Evolutionary conservation across 2,113 vertebrate genomes (phyloP).

Genomic region (Dinomys branickii): DNA sequence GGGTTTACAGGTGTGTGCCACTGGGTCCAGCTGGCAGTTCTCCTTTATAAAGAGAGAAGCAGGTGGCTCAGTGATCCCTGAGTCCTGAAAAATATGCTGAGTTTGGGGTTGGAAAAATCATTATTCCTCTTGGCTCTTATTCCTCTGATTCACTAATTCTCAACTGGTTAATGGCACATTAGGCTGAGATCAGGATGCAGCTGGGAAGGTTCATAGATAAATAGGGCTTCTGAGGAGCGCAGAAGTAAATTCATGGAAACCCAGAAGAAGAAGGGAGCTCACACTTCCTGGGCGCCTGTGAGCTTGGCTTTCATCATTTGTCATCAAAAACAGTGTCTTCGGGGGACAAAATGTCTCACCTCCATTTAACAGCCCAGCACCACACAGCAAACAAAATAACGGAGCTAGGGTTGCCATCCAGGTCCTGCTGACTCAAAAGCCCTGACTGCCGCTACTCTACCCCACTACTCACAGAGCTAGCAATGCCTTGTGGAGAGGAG

Average conservation of each 20-base stretch:
- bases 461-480: background rate
- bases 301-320: background rate
- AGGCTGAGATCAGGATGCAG: background rate
- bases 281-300: background rate
- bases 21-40: background rate
- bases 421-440: background rate
- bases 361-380: background rate
- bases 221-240: background rate
- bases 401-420: background rate
- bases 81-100: background rate
- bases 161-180: background rate
- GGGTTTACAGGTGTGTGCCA: background rate
- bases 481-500: background rate
- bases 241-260: background rate
- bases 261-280: background rate
- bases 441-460: background rate
- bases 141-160: background rate
- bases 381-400: background rate
- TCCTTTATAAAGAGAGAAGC: slow-evolving; percentile 30
- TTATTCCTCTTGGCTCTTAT: background rate
- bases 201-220: background rate
- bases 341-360: background rate
- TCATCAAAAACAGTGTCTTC: background rate
- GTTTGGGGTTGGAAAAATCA: background rate
- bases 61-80: background rate